Base-by-base conservation (phyloP, 2,797 vertebrate genomes). In the Centropyge bicolor region DNA sequence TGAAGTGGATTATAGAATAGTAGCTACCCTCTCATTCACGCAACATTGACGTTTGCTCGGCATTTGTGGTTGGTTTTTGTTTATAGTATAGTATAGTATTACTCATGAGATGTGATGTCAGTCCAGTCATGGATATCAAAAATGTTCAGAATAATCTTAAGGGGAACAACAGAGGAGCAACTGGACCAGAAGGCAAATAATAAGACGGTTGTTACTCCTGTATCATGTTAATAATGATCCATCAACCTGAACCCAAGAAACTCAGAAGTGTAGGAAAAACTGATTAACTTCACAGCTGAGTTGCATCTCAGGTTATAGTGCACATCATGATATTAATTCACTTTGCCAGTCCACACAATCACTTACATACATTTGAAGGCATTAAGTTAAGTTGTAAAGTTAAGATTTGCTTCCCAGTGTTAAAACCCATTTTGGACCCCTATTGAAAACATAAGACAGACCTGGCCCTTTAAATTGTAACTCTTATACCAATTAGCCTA, bases 401-500 rank as follows among this genome's bases (percentile, higher is more conserved):
- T 5, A 36, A 40, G 14, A 55, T n/a, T 27, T 59, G 27, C 22
- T 20, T 45, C 17, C 11, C 16, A 3, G n/a, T 9, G 31, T 54
- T 20, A 13, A 22, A 73, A 36, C 20, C 4, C 3, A 3, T 46
- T 9, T 46, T 6, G 2, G 38, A 66, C 10, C 14, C 40, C 8
- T n/a, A 16, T 40, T 17, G 14, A 48, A 55, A 67, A 43, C 0
- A 20, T 0, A 5, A 45, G 41, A 27, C 17, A 35, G 4, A 36
- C 61, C 36, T 46, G 56, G 22, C 35, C 4, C 17, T 45, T 6
- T 22, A 1, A 9, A 13, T 9, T 49, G 6, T 3, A 46, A 46
- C 62, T n/a, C 56, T 17, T 38, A 3, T 7, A 52, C 40, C 27
- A 75, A 24, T 75, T 20, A 79, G 70, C 35, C 40, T 69, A 46